Percentiles rank a stretch among this genome's conserved stretches.
Evolutionary conservation across 2,113 vertebrate genomes (phyloP).

Genomic region (Dendrocopos noguchii): DNA sequence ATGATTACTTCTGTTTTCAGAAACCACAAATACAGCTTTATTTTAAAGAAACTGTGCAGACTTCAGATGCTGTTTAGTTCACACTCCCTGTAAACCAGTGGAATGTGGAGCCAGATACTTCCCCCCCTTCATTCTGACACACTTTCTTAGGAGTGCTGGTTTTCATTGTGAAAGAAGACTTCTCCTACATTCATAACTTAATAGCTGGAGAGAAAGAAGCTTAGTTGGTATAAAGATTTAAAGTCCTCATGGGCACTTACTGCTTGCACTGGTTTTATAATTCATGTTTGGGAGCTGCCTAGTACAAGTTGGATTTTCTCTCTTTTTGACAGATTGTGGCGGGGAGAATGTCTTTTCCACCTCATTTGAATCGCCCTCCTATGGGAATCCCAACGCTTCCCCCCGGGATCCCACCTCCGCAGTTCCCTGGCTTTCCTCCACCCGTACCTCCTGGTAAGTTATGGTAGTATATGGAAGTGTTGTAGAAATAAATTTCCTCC

Average conservation of each 20-base stretch:
- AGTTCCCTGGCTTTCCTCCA: conserved; percentile 93
- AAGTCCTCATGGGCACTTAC: not conserved
- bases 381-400: conserved; percentile 91
- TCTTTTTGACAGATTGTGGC: conserved; percentile 79
- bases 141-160: not conserved
- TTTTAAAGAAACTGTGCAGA: not conserved
- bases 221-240: not conserved
- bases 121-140: not conserved
- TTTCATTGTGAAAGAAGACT: not conserved
- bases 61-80: not conserved
- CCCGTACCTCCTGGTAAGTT: conserved; percentile 89
- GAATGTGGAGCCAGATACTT: not conserved
- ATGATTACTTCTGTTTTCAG: not conserved
- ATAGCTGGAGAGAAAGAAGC: not conserved
- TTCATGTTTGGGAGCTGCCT: not conserved
- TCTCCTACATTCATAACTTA: not conserved
- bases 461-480: not conserved
- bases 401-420: conserved; percentile 93
- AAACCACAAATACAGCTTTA: not conserved
- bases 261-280: not conserved
- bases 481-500: not conserved
- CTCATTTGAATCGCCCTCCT: conserved; percentile 94
- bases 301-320: not conserved
- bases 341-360: conserved; percentile 93
- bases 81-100: not conserved